phyloP scores from a whole-genome alignment of 1,140 invertebrate genomes.

The Anthonomus grandis region DNA sequence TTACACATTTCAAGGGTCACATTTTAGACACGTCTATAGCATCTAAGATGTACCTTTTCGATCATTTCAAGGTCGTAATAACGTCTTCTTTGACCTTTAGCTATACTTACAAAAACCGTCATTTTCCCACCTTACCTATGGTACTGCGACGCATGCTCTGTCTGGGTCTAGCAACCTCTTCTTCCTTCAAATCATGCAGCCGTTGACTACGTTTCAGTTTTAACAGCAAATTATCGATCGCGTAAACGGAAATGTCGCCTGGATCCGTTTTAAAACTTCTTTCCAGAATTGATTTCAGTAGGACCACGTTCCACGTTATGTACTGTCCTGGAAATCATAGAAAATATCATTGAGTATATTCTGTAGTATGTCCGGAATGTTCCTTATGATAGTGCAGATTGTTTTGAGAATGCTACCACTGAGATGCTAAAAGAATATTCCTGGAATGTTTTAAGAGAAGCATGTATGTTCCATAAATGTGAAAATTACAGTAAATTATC shows the following conservation, averaged over 20 bases:
- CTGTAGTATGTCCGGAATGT: not conserved
- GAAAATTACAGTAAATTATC: no score
- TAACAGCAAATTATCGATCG: constrained; percentile 1
- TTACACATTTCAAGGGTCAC: not conserved
- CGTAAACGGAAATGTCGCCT: not conserved
- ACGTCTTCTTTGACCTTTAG: not conserved
- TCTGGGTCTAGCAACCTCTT: not conserved
- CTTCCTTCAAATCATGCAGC: not conserved
- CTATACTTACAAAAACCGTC: no score
- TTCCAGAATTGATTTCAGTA: not conserved
- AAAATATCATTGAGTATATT: not conserved
- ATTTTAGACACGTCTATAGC: not conserved
- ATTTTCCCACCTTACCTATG: no score
- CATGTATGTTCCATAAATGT: no score
- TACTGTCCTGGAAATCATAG: not conserved
- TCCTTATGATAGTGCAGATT: no score
- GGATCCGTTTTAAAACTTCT: constrained; percentile 13
- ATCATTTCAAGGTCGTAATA: not conserved
- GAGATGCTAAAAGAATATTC: no score
- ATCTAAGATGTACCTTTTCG: not conserved
- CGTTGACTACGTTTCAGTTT: constrained; percentile 1
- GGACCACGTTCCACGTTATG: constrained; percentile 4
- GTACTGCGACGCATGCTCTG: constrained; percentile 6
- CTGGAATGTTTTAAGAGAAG: no score
- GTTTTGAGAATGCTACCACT: no score